These are phyloP conservation scores for Coleophora flavipennella DNA, from an alignment of 2,888 invertebrate species.

Conservation along the genomic window DNA sequence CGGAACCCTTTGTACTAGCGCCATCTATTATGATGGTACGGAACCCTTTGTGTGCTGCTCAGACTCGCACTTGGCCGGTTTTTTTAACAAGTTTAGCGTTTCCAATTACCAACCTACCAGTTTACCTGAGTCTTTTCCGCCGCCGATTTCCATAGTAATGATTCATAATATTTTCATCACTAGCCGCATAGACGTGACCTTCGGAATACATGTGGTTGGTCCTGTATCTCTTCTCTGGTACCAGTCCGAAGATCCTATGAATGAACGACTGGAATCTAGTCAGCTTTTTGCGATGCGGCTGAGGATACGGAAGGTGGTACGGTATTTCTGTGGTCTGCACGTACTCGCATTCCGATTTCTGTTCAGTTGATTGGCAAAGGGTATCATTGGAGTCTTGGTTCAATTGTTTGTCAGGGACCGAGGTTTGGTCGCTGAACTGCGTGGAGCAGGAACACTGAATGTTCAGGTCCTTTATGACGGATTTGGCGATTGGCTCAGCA, in stretches of 20 bases:
- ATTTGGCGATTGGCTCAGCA: conserved; percentile 18
- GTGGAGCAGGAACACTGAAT: conserved; percentile 28
- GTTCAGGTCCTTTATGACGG: conserved; percentile 36
- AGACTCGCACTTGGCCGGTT: too few relatives aligned
- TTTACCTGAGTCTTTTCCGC: conserved; percentile 23
- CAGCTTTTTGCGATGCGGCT: conserved; percentile 30
- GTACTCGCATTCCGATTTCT: conserved; percentile 3
- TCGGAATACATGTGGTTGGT: conserved; percentile 22
- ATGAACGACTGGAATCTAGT: conserved; percentile 52
- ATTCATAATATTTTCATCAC: conserved; percentile 41
- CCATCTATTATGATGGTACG: too few relatives aligned
- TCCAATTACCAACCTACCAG: too few relatives aligned
- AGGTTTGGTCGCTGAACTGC: conserved; percentile 19
- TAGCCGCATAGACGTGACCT: conserved; percentile 37
- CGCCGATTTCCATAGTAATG: conserved; percentile 31
- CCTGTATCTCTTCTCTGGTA: conserved; percentile 24
- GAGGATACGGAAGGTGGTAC: conserved; percentile 24
- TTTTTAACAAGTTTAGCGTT: too few relatives aligned
- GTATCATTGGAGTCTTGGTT: conserved; percentile 28
- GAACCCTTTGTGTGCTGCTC: too few relatives aligned
- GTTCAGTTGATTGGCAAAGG: conserved; percentile 13
- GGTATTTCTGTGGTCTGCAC: too few relatives aligned
- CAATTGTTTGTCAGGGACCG: conserved; percentile 14
- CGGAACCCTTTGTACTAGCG: too few relatives aligned
- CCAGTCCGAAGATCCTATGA: conserved; percentile 45